phyloP scores from a whole-genome alignment of 1,140 invertebrate genomes.

The Zophobas morio region DNA sequence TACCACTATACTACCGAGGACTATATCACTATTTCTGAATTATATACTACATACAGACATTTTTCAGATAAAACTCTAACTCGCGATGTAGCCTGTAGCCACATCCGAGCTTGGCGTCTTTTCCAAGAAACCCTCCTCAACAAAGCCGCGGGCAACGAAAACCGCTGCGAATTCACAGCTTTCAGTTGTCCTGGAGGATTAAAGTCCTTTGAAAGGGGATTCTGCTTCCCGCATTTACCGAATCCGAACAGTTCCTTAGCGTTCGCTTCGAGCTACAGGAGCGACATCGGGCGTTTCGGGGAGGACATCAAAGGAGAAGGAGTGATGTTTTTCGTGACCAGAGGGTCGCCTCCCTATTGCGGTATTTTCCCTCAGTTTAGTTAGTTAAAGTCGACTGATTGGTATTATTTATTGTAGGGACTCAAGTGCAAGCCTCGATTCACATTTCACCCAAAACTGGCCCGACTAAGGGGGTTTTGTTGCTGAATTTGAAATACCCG shows the following conservation, averaged over 20 bases:
- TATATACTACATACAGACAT: neutral
- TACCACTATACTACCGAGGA: slow-evolving; percentile 66
- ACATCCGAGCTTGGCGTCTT: slow-evolving; percentile 65
- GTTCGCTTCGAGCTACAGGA: slow-evolving; percentile 60
- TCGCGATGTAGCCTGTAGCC: slow-evolving; percentile 69
- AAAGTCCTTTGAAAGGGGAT: slow-evolving; percentile 62
- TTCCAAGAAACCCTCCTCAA: slow-evolving; percentile 65
- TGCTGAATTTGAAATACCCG: slow-evolving; percentile 59
- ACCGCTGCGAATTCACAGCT: slow-evolving; percentile 64
- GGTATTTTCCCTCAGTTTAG: slow-evolving; percentile 57
- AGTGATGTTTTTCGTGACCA: slow-evolving; percentile 66
- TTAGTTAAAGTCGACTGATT: neutral
- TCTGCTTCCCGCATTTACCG: slow-evolving; percentile 65
- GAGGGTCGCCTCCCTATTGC: slow-evolving; percentile 63
- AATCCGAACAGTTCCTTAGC: slow-evolving; percentile 52
- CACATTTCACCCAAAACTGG: slow-evolving; percentile 62
- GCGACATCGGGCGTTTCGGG: slow-evolving; percentile 63
- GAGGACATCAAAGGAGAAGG: slow-evolving; percentile 65
- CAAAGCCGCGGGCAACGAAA: slow-evolving; percentile 53
- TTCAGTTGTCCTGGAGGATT: slow-evolving; percentile 65
- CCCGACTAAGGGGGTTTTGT: slow-evolving; percentile 61
- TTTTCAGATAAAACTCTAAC: slow-evolving; percentile 63
- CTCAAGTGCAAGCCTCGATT: slow-evolving; percentile 64
- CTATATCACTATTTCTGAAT: neutral
- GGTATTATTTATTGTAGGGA: slow-evolving; percentile 57